Evolutionary conservation across 2,113 vertebrate species (phyloP).

Genomic region (Psilopsiagon aymara): DNA sequence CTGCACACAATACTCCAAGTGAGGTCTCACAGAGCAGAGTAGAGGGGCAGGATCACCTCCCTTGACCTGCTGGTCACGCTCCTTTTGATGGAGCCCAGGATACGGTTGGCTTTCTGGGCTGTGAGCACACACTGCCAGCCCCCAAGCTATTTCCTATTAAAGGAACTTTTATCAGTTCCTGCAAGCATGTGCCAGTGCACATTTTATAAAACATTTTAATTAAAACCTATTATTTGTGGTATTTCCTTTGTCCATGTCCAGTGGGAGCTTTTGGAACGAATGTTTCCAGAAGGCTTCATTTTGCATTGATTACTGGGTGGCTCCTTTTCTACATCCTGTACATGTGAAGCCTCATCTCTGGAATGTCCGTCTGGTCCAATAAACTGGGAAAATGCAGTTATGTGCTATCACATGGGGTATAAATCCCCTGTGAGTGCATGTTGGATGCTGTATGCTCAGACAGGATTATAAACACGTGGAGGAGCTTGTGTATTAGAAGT

Average conservation of each 20-base stretch:
- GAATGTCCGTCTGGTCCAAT: neutral
- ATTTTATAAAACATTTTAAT: neutral
- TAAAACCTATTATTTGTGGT: neutral
- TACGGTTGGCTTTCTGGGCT: no score
- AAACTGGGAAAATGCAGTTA: neutral
- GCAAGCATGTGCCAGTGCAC: neutral
- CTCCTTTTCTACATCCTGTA: constrained; percentile 11
- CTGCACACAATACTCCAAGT: no score
- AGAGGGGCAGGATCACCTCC: no score
- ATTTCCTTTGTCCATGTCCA: neutral
- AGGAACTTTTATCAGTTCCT: neutral
- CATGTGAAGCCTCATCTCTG: neutral
- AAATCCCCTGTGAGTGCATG: neutral
- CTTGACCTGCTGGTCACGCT: no score
- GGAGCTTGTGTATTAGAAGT: neutral
- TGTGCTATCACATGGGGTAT: neutral
- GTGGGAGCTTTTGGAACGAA: neutral
- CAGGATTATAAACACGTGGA: neutral
- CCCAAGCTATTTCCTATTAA: neutral
- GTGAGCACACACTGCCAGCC: no score
- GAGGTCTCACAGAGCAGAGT: no score
- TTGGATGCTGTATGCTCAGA: neutral
- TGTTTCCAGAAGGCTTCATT: constrained; percentile 25
- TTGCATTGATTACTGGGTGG: neutral
- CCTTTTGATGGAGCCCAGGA: no score